Evolutionary conservation across 2,113 vertebrate species (phyloP), one percentile per base, ranked within the genome.

Genomic region (Caranx melampygus): DNA sequence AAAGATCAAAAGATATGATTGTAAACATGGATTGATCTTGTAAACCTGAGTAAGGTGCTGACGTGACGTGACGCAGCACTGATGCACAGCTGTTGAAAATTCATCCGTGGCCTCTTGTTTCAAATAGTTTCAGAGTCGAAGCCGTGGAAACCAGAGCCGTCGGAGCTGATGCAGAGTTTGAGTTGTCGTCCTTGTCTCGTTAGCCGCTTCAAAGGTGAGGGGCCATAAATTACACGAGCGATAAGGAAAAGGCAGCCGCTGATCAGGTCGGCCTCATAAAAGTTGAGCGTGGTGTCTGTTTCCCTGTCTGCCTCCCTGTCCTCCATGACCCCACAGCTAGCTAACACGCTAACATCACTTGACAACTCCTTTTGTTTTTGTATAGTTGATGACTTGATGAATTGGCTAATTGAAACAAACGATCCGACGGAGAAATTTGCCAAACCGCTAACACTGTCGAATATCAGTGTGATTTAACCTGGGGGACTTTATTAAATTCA

Each of bases 191-290:
- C 47, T 58, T n/a, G n/a, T 61, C 64, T 63, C 9, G 15, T 72
- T 45, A 44, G 44, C 67, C 9, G 73, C 84, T 87, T 88, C 72
- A 85, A 87, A 85, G 82, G 59, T 44, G 42, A 26, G 26, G 26
- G 21, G 60, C 49, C n/a, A 42, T 88, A 82, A 85, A 88, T 78
- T 37, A 49, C 2, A 34, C 54, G 11, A 33, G 58, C 61, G 82
- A 90, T 73, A 85, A 87, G 72, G 26, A 26, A 75, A n/a, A 1
- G 60, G 33, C 76, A 60, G 3, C 44, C 7, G 75, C 79, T 82
- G 63, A 83, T 76, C 71, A 12, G 65, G 65, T 64, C 65, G 49
- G 55, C 21, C 4, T 55, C 34, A 34, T 57, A 58, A 12, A 87
- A 81, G 60, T 42, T 49, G 3, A n/a, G 4, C 20, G 45, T 40